These are phyloP conservation scores for Apodemus sylvaticus DNA, from an alignment of 2,113 vertebrate genomes.

Conservation along the genomic window DNA sequence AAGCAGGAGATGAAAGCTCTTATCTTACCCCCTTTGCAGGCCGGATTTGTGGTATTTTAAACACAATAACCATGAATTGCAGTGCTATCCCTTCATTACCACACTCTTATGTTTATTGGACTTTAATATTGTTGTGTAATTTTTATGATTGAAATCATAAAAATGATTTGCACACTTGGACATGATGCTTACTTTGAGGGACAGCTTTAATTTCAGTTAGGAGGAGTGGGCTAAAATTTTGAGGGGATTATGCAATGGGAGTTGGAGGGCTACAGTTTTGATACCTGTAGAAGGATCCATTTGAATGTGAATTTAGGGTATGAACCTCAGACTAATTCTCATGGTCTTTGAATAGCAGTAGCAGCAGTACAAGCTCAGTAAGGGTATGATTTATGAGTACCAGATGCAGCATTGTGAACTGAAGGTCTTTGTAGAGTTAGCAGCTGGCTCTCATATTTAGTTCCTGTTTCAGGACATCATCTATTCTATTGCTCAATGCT, in stretches of 20 bases:
- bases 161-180: neutral
- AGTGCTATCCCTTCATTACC: slow-evolving; percentile 14
- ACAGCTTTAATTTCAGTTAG: slow-evolving; percentile 10
- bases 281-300: neutral
- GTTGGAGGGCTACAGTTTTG: neutral
- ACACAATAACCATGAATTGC: neutral
- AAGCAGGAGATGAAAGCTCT: neutral
- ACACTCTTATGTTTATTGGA: slow-evolving; percentile 14
- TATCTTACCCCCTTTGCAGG: neutral
- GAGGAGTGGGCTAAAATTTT: neutral
- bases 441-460: slow-evolving; percentile 63
- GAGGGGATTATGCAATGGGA: neutral
- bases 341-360: slow-evolving; percentile 45
- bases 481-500: slow-evolving; percentile 45
- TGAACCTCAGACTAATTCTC: slow-evolving; percentile 11
- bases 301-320: neutral
- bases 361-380: slow-evolving; percentile 40
- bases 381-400: slow-evolving; percentile 68
- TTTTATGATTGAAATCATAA: neutral
- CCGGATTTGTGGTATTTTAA: neutral
- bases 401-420: slow-evolving; percentile 65
- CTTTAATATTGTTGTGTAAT: neutral
- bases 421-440: slow-evolving; percentile 44
- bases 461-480: slow-evolving; percentile 55
- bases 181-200: neutral